Percentiles rank a stretch among this genome's conserved stretches.
Conservation (phyloP, 2,797 vertebrate species). For the Brotula barbata region DNA sequence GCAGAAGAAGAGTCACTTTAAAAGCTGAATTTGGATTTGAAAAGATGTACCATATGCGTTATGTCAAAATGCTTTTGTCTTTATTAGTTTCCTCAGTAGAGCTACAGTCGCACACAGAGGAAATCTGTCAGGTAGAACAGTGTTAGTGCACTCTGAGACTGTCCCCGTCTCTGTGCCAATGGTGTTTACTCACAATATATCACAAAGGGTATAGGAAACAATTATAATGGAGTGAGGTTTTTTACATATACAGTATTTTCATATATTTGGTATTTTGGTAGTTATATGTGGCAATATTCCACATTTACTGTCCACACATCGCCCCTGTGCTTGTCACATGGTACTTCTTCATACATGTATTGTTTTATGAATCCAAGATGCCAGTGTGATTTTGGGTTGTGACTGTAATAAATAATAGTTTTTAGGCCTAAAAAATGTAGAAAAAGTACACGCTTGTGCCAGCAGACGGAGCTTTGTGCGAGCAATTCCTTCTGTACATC, state of each 20-base stretch:
- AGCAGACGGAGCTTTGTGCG: conserved; percentile 49
- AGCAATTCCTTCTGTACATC: conserved; percentile 10
- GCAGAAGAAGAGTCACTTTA: not conserved
- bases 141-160: conserved; percentile 42
- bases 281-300: conserved; percentile 43
- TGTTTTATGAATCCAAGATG: conserved; percentile 21
- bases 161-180: conserved; percentile 20
- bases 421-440: not conserved
- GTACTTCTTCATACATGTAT: conserved; percentile 25
- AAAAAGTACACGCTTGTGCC: conserved; percentile 23
- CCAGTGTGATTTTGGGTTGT: conserved; percentile 24
- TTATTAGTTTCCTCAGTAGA: conserved; percentile 61
- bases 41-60: not conserved
- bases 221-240: conserved; percentile 74
- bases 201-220: conserved; percentile 63
- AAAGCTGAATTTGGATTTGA: not conserved
- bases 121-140: conserved; percentile 21
- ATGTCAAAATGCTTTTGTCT: conserved; percentile 52
- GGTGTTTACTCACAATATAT: conserved; percentile 62
- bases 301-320: conserved; percentile 46
- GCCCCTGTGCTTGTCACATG: conserved; percentile 45
- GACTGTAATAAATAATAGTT: conserved; percentile 60
- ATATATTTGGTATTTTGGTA: conserved; percentile 59
- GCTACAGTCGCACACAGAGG: conserved; percentile 42
- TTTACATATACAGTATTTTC: conserved; percentile 60